These are phyloP conservation scores for Acheta domesticus DNA, from an alignment of 2,888 invertebrate species.

Conservation along the genomic window DNA sequence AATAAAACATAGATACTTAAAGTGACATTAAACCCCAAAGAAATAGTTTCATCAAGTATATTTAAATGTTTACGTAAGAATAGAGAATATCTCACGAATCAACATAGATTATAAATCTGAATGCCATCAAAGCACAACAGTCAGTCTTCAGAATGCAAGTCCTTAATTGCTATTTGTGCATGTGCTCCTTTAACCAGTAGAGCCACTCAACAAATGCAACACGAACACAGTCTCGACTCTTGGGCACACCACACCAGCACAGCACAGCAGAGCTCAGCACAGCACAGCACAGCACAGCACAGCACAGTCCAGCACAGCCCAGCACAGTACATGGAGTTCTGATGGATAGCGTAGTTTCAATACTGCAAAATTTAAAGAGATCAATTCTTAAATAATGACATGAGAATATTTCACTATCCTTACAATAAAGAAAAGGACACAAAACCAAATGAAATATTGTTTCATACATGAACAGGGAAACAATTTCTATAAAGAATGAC, in stretches of 20 bases:
- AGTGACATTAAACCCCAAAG: not conserved
- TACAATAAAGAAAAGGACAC: not conserved
- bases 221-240: not conserved
- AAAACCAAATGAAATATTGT: no score
- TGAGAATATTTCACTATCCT: not conserved
- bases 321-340: not conserved
- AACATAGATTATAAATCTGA: constrained; percentile 3
- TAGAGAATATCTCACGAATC: not conserved
- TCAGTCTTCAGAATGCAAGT: constrained; percentile 1
- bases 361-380: constrained; percentile 18
- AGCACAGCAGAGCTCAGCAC: not conserved
- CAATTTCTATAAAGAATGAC: no score
- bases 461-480: no score
- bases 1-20: not conserved
- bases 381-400: not conserved
- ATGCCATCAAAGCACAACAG: constrained; percentile 6
- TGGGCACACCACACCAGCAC: not conserved
- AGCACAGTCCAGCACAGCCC: not conserved
- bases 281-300: not conserved
- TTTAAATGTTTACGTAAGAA: not conserved
- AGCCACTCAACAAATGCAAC: not conserved
- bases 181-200: not conserved
- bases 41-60: not conserved
- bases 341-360: not conserved
- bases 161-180: constrained; percentile 1